Evolutionary conservation across 2,888 invertebrate genomes (phyloP).

Genomic region (Brenthis daphne): DNA sequence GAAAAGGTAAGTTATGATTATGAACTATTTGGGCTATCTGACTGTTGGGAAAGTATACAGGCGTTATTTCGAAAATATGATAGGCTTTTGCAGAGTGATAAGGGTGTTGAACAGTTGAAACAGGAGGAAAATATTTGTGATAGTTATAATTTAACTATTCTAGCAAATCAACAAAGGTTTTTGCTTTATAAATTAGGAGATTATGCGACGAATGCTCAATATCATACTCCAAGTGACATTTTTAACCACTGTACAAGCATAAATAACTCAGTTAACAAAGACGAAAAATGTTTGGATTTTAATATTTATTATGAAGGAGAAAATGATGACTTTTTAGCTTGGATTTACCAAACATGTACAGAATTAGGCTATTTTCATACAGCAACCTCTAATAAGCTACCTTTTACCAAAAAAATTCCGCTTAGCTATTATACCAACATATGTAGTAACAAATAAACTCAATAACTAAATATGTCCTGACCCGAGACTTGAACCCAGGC

Average conservation of each 20-base stretch:
- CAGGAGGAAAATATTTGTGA: constrained; percentile 65
- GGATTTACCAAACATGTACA: constrained; percentile 89
- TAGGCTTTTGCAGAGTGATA: constrained; percentile 50
- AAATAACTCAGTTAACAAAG: constrained; percentile 45
- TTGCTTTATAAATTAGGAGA: constrained; percentile 53
- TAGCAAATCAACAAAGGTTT: constrained; percentile 64
- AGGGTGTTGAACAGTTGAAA: constrained; percentile 59
- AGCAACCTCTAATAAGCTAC: constrained; percentile 78
- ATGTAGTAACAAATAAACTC: constrained; percentile 48
- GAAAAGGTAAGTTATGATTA: constrained; percentile 67
- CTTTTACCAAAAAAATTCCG: constrained; percentile 79
- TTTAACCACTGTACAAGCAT: constrained; percentile 53
- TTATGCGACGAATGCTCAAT: constrained; percentile 62
- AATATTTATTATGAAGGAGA: constrained; percentile 53
- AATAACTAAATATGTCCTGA: too few relatives aligned
- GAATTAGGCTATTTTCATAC: constrained; percentile 90
- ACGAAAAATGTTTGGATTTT: constrained; percentile 54
- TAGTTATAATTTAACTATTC: constrained; percentile 55
- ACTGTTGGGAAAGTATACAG: constrained; percentile 55
- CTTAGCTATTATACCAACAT: constrained; percentile 65
- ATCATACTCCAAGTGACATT: constrained; percentile 56
- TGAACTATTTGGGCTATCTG: constrained; percentile 57
- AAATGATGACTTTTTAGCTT: constrained; percentile 60
- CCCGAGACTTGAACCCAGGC: too few relatives aligned
- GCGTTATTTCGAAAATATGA: constrained; percentile 58